phyloP scores from a whole-genome alignment of 2,113 vertebrate species.

The Raja brachyura region DNA sequence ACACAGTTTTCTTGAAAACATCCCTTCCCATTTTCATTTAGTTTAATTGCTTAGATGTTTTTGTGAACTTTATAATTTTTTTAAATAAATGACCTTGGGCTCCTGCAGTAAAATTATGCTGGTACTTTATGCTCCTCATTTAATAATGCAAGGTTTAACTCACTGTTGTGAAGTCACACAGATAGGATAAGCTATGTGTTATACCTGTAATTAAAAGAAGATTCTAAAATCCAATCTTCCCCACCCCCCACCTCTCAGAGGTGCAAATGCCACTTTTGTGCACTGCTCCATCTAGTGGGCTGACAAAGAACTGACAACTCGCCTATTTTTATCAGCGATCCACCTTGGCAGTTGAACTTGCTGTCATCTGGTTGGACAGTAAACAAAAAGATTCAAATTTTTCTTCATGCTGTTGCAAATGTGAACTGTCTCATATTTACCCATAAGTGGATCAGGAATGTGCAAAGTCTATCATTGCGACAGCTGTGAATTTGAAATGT shows the following conservation, averaged over 20 bases:
- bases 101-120: neutral
- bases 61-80: neutral
- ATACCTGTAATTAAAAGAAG: slow-evolving; percentile 9
- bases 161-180: neutral
- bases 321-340: neutral
- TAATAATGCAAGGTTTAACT: neutral
- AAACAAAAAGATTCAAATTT: slow-evolving; percentile 1
- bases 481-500: slow-evolving; percentile 10
- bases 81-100: neutral
- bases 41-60: neutral
- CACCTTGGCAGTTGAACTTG: neutral
- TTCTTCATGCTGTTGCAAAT: neutral
- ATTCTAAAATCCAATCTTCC: neutral
- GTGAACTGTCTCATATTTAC: neutral
- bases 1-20: neutral
- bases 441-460: no score
- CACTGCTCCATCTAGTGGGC: slow-evolving; percentile 21
- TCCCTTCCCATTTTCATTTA: neutral
- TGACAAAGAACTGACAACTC: neutral
- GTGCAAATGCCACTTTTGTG: neutral
- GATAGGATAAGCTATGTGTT: neutral
- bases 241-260: neutral
- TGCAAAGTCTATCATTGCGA: neutral
- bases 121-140: neutral
- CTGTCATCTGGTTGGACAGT: neutral